Conservation (phyloP, 2,113 vertebrate species). For the Sturnus vulgaris region DNA sequence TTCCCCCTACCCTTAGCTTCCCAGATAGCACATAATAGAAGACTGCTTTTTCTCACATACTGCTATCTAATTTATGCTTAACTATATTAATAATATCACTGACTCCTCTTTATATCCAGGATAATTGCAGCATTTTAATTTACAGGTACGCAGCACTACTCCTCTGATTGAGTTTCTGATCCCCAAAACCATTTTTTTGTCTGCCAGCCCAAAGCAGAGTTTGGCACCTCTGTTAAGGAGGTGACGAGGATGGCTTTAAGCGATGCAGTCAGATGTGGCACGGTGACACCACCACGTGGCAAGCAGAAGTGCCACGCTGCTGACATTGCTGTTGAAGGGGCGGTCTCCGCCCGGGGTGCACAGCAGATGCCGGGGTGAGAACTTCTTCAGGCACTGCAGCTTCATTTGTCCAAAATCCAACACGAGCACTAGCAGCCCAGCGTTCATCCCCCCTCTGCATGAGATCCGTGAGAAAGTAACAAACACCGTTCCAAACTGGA, state of each 20-base stretch:
- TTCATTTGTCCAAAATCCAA: neutral
- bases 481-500: neutral
- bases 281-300: neutral
- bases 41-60: neutral
- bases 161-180: neutral
- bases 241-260: neutral
- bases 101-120: neutral
- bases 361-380: neutral
- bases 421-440: neutral
- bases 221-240: neutral
- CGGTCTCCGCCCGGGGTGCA: neutral
- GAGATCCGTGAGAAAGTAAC: neutral
- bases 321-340: neutral
- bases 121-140: neutral
- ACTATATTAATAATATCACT: neutral
- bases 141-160: neutral
- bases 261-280: neutral
- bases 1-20: neutral
- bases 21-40: neutral
- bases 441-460: accelerated
- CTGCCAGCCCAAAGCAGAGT: neutral
- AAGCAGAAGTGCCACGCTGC: neutral
- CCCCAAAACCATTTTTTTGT: neutral
- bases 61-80: neutral
- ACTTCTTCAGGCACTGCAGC: neutral